These are phyloP conservation scores for Micrasema longulum DNA, from an alignment of 1,140 invertebrate species.

Conservation along the genomic window DNA sequence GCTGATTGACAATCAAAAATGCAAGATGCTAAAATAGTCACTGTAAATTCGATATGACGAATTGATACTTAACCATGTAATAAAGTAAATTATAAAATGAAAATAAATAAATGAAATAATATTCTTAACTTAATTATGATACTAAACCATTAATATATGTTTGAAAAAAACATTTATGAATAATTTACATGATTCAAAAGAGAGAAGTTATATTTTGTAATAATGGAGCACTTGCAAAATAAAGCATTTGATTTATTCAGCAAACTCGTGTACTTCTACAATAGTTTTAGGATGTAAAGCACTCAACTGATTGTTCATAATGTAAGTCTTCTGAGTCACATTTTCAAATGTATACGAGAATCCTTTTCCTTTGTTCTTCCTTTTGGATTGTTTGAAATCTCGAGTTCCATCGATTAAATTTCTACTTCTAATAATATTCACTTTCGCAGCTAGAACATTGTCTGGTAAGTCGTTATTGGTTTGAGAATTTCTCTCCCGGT, in stretches of 20 bases:
- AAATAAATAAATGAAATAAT: no score
- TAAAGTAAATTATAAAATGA: no score
- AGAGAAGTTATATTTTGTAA: no score
- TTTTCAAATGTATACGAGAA: constrained; percentile 57
- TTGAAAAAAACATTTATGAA: no score
- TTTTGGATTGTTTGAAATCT: constrained; percentile 13
- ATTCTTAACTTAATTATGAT: no score
- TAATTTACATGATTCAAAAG: no score
- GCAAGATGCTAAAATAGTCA: no score
- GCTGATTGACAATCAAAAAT: no score
- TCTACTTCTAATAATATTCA: constrained; percentile 33
- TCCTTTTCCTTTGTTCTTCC: constrained; percentile 31
- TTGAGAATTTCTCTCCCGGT: constrained; percentile 38
- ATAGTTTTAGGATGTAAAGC: constrained; percentile 66
- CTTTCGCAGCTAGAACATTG: constrained; percentile 4
- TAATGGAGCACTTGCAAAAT: no score
- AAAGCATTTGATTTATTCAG: neutral
- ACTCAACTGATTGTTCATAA: constrained; percentile 64
- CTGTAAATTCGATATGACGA: no score
- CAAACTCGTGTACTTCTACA: constrained; percentile 63
- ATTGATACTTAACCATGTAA: no score
- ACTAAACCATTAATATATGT: no score
- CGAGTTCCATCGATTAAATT: constrained; percentile 56
- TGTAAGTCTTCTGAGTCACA: constrained; percentile 63
- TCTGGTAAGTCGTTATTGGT: neutral